phyloP scores from a whole-genome alignment of 2,113 vertebrate genomes.

The Deroptyus accipitrinus region DNA sequence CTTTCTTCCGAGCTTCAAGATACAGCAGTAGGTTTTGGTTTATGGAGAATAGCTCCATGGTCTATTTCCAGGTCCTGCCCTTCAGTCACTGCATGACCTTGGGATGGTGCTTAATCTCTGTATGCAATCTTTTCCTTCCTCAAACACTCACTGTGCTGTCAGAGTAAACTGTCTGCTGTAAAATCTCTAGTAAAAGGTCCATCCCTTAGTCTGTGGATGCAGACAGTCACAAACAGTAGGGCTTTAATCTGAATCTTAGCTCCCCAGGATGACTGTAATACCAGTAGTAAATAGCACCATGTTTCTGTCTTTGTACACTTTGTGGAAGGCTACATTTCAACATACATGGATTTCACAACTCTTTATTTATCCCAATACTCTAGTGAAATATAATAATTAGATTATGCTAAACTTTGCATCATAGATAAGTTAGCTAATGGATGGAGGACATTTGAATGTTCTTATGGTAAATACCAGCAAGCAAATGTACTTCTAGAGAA shows the following conservation, averaged over 20 bases:
- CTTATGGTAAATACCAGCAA: not conserved
- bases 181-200: not conserved
- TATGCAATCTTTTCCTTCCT: not conserved
- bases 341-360: not conserved
- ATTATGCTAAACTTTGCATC: not conserved
- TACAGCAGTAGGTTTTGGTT: not conserved
- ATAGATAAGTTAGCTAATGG: not conserved
- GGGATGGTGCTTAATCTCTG: not conserved
- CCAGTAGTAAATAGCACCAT: not conserved
- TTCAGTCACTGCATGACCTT: not conserved
- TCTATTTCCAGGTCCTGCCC: not conserved
- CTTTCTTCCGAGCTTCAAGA: not conserved
- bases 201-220: not conserved
- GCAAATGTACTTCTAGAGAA: not conserved
- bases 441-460: not conserved
- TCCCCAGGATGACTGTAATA: accelerated
- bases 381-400: not conserved
- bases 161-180: not conserved
- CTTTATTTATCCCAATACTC: not conserved
- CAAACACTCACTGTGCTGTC: not conserved
- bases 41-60: not conserved
- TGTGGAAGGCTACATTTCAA: not conserved
- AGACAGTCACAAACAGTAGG: not conserved
- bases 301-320: not conserved
- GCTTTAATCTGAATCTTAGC: not conserved